Percentiles rank a stretch among this genome's conserved stretches.
Conservation (phyloP, 2,113 vertebrate genomes). For the Ancistrus triradiatus region DNA sequence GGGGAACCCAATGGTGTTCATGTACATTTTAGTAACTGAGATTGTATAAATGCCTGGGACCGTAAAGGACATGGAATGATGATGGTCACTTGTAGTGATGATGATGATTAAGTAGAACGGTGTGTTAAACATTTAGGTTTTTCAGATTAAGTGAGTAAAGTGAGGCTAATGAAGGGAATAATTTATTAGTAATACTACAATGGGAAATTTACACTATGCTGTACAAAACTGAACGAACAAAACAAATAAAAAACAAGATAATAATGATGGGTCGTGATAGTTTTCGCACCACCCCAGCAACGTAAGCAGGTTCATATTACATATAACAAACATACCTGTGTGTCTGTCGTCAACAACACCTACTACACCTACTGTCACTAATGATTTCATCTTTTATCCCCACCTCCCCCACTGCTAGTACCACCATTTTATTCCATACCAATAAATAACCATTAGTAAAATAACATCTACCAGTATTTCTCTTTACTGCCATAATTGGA, state of each 20-base stretch:
- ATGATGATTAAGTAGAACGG: no score
- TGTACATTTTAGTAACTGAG: conserved; percentile 42
- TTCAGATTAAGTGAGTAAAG: no score
- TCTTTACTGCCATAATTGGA: conserved; percentile 26
- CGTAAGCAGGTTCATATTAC: conserved; percentile 8
- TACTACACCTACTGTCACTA: conserved; percentile 16
- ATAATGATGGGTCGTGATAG: no score
- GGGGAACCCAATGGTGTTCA: background rate
- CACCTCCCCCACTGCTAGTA: conserved; percentile 12
- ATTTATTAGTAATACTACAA: conserved; percentile 73
- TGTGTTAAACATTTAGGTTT: no score
- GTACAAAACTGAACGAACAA: conserved; percentile 45
- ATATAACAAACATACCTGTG: conserved; percentile 11
- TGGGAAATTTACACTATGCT: conserved; percentile 68
- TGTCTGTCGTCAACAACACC: conserved; percentile 22
- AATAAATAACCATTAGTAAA: conserved; percentile 30
- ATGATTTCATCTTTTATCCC: conserved; percentile 23
- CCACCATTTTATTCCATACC: conserved; percentile 13
- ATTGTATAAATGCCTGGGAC: conserved; percentile 61
- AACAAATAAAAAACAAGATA: no score
- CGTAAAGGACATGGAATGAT: no score
- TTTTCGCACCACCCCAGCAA: background rate
- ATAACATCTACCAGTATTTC: conserved; percentile 21
- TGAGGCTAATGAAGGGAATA: conserved; percentile 68
- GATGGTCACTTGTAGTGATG: no score